Evolutionary conservation across 2,113 vertebrate genomes (phyloP), one percentile per base, ranked within the genome.

Genomic region (Marcusenius ussheri): DNA sequence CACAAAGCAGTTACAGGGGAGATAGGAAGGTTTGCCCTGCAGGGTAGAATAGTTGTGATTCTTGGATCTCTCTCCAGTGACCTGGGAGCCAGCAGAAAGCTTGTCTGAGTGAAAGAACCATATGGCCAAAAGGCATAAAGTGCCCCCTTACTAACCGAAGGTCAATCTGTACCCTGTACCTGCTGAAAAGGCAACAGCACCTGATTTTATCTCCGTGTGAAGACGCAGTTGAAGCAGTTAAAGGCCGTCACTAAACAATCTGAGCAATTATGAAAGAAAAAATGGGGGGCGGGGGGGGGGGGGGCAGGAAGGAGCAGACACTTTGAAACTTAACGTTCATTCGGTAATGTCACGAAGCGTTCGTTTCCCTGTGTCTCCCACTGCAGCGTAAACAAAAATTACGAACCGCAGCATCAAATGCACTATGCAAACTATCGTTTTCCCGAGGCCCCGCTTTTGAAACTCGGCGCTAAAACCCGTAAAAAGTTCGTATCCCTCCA

Each of bases 221-320:
- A 96, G 95, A 94, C 94, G 93, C 93, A 93, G 94, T 95, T 94
- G 95, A 95, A 95, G 94, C 95, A 95, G 96, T 96, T 96, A 95
- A 89, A 92, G 93, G 90, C 90, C 88, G 1, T 91, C 88, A 93
- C 92, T 91, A 93, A 86, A 50, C 10, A 86, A 90, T 92, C 92
- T 91, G 89, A 88, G 91, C 91, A 91, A 89, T 89, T 42, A 21
- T 88, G 31, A 15, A 49, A 19, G 27, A 24, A 42, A 17, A 70
- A 70, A 70, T 21, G 53, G 53, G 24, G 24, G 58, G 8, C 1
- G 45, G 85, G 31, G 84, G 6, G 1, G 5, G 35, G 21, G 35
- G 21, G 19, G 0, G 2, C 39, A 45, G 62, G 19, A 10, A 39
- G 46, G 66, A 27, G 88, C 24, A n/a, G 45, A 50, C 46, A 3